Evolutionary conservation across 2,888 invertebrate species (phyloP).

Genomic region (Tenthredo scrophulariae): DNA sequence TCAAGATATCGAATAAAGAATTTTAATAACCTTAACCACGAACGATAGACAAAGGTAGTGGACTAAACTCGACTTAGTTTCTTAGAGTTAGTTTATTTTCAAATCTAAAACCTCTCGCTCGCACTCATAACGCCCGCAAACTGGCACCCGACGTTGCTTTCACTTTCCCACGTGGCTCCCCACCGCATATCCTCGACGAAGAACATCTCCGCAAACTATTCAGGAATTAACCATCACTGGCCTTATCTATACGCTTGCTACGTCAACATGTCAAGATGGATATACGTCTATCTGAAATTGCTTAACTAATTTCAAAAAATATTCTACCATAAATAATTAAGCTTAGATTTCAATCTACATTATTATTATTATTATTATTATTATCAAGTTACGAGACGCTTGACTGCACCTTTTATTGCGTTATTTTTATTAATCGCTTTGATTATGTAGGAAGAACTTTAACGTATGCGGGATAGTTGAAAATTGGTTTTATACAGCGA

Average conservation of each 20-base stretch:
- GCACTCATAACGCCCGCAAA: constrained; percentile 12
- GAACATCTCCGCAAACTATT: constrained; percentile 49
- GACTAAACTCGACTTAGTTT: neutral
- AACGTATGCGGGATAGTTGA: too few species aligned
- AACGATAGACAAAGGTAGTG: constrained; percentile 35
- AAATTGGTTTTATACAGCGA: neutral
- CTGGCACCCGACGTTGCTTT: constrained; percentile 64
- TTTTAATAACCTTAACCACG: constrained; percentile 48
- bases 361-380: neutral
- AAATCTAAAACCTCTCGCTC: neutral
- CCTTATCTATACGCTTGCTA: neutral
- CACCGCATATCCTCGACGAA: constrained; percentile 59
- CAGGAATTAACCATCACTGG: constrained; percentile 7
- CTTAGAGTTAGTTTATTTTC: constrained; percentile 19
- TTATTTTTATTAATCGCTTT: neutral
- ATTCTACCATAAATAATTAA: neutral
- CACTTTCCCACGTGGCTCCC: constrained; percentile 72
- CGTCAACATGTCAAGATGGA: constrained; percentile 27
- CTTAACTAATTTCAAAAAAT: neutral
- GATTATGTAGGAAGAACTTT: neutral
- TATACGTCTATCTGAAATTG: neutral
- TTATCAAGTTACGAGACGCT: neutral
- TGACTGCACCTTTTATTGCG: neutral
- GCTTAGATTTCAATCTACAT: neutral
- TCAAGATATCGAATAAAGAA: constrained; percentile 40